Evolutionary conservation across 2,888 invertebrate genomes (phyloP), one percentile per base, ranked within the genome.

Genomic region (Orchesella flavescens): DNA sequence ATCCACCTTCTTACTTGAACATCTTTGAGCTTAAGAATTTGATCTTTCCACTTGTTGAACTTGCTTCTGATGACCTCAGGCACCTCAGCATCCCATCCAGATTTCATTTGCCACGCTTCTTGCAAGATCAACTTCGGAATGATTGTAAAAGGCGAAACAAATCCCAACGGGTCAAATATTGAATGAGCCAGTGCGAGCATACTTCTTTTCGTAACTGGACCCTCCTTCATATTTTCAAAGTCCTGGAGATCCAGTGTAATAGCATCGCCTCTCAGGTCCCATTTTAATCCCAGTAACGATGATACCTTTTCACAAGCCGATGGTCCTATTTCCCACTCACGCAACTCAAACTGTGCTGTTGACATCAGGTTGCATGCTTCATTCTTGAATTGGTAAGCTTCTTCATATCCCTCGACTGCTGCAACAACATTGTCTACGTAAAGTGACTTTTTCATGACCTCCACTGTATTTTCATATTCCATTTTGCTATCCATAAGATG

Each of bases 381-480:
- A 10, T 34, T 34, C 9, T 23, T 2, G 15, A 72, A 55, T 12
- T 5, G 4, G 10, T 57, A 1, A 9, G 9, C 23, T 5, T 72
- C 71, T 12, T 72, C 43, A 7, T 7, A 1, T 10, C 7, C 10
- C 10, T 23, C 7, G 9, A 57, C 1, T 7, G 57, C 57, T 15
- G 71, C n/a, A 5, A 57, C 15, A n/a, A 1, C 3, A n/a, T 72
- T 72, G 24, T 72, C 71, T 4, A 72, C 55, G n/a, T 72, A 72
- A 87, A 34, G 5, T 2, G 21, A 43, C 1, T 24, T 10, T 1
- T 15, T 13, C 10, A 71, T n/a, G 13, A 43, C 10, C 7, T 23
- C 2, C 2, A 53, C 53, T 13, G 17, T 71, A 3, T 44, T 17
- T 24, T 46, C 44, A 5, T 9, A 5, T 44, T 44, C 9, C 15